Evolutionary conservation across 2,113 vertebrate genomes (phyloP).

Genomic region (Scalopus aquaticus): DNA sequence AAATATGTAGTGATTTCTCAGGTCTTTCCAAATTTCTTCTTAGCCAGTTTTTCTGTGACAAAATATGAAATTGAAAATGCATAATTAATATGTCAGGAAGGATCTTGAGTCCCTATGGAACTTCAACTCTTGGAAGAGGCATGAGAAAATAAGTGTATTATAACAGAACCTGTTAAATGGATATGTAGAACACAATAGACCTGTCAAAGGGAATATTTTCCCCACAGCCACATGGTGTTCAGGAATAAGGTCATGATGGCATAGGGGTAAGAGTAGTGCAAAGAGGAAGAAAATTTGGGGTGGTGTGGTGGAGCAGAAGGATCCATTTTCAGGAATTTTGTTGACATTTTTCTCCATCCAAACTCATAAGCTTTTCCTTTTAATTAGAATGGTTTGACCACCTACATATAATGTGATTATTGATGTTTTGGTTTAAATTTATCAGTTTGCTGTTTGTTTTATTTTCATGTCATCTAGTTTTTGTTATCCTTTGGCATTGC

Average conservation of each 20-base stretch:
- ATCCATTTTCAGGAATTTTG: not conserved
- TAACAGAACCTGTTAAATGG: constrained; percentile 62
- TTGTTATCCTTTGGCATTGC: constrained; percentile 15
- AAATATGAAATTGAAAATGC: constrained; percentile 56
- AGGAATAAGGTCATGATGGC: not conserved
- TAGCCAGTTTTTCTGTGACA: not conserved
- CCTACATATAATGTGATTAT: constrained; percentile 54
- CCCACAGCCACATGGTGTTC: not conserved
- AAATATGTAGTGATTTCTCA: constrained; percentile 7
- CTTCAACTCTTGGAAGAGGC: constrained; percentile 61
- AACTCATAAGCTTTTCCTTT: constrained; percentile 7
- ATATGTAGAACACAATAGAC: constrained; percentile 74
- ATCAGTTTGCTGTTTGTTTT: not conserved
- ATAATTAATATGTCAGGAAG: not conserved
- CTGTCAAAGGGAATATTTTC: constrained; percentile 69
- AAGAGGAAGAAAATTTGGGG: not conserved
- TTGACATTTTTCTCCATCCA: not conserved
- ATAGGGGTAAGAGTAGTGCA: not conserved
- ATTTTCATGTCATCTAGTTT: not conserved
- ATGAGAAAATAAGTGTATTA: constrained; percentile 56
- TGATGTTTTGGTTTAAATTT: constrained; percentile 25
- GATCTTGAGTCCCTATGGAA: constrained; percentile 48
- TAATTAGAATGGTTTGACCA: constrained; percentile 11
- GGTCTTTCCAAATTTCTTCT: not conserved
- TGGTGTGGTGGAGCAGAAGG: not conserved